Percentiles rank a stretch among this genome's conserved stretches.
Evolutionary conservation across 30 jellyfish, hydroid and myxozoan genomes (phyloP).

Genomic region (Haliclystus octoradiatus): DNA sequence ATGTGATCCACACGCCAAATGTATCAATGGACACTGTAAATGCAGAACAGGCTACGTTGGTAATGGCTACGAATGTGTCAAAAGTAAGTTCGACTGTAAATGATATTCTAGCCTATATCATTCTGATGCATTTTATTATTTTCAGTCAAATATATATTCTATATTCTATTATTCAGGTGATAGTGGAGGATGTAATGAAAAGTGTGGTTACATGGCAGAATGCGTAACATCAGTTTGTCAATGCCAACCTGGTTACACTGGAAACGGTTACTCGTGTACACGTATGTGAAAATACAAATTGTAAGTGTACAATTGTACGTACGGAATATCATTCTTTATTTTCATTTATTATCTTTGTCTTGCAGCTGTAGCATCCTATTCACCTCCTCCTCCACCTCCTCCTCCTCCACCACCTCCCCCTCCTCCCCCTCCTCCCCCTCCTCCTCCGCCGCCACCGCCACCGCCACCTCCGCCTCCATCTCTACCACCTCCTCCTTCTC

Average conservation of each 20-base stretch:
- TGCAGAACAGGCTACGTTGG: conserved; percentile 97
- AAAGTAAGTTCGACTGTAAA: conserved; percentile 4
- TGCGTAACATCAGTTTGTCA: conserved; percentile 85
- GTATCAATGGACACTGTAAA: conserved; percentile 95
- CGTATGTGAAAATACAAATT: conserved; percentile 38
- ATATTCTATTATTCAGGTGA: conserved; percentile 60
- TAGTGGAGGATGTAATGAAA: conserved; percentile 71
- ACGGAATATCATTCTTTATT: background rate
- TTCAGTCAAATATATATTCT: background rate
- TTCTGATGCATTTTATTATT: background rate
- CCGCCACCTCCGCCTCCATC: conserved; percentile 23
- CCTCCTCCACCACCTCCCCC: conserved; percentile 91
- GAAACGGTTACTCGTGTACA: conserved; percentile 83
- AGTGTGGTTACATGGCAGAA: conserved; percentile 80
- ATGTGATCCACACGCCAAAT: conserved; percentile 98
- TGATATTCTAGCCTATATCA: background rate
- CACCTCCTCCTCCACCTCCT: conserved; percentile 70
- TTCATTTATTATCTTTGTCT: conserved; percentile 1
- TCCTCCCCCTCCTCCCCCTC: conserved; percentile 56
- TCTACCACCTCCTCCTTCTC: conserved; percentile 1
- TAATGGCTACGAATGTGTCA: conserved; percentile 92
- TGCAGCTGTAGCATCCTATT: conserved; percentile 28
- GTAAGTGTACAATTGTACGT: too few relatives aligned
- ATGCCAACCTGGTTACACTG: conserved; percentile 85
- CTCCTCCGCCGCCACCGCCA: conserved; percentile 77